These are phyloP conservation scores for Cerceris rybyensis DNA, from an alignment of 2,888 invertebrate species.

Conservation along the genomic window DNA sequence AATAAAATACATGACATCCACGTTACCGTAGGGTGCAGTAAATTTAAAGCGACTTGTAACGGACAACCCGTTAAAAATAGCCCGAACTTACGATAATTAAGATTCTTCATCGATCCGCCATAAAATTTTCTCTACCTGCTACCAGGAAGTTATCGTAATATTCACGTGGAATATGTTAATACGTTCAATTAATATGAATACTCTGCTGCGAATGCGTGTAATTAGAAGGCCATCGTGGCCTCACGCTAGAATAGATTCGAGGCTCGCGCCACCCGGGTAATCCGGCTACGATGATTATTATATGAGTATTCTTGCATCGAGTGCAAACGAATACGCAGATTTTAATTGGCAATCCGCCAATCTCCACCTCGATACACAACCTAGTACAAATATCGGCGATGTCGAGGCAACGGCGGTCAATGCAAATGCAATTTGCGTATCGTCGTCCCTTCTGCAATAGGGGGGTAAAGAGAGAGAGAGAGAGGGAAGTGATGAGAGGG, in stretches of 20 bases:
- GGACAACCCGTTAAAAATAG: no score
- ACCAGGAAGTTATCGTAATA: neutral
- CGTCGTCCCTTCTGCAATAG: constrained; percentile 40
- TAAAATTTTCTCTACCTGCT: no score
- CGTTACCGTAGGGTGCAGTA: no score
- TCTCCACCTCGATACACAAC: constrained; percentile 66
- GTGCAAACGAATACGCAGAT: constrained; percentile 56
- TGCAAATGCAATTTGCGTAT: constrained; percentile 69
- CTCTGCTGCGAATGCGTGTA: neutral
- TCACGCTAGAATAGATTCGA: neutral
- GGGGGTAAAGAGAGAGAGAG: constrained; percentile 2
- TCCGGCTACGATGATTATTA: constrained; percentile 48
- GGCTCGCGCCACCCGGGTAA: neutral
- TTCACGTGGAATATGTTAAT: neutral
- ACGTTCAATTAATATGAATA: neutral
- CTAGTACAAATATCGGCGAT: constrained; percentile 69
- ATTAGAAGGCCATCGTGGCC: neutral
- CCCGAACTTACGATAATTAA: no score
- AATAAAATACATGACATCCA: no score
- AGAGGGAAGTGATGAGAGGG: neutral
- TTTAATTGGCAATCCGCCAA: constrained; percentile 74
- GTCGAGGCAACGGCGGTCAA: constrained; percentile 57
- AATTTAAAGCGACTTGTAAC: no score
- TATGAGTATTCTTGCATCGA: constrained; percentile 49
- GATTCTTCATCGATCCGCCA: no score